Percentiles rank a stretch among this genome's conserved stretches.
phyloP scores from a whole-genome alignment of 2,797 vertebrate species.

The Sebastolobus alascanus region DNA sequence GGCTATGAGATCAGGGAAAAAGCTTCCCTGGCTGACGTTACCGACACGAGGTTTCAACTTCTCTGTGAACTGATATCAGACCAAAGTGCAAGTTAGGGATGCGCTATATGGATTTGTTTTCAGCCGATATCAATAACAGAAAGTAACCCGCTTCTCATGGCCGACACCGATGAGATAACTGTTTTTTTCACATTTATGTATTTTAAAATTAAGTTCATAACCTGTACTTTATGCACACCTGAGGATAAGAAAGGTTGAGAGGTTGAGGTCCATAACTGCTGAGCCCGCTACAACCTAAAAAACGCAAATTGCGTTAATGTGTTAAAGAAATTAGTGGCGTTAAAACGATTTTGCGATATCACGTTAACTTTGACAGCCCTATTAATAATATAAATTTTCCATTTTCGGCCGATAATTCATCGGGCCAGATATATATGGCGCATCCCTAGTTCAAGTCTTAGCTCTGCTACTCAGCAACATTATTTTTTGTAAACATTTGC shows the following conservation, averaged over 20 bases:
- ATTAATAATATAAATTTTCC: no score
- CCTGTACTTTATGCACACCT: background rate
- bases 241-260: background rate
- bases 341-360: no score
- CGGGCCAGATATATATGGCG: no score
- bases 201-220: background rate
- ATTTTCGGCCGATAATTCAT: no score
- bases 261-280: no score
- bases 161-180: background rate
- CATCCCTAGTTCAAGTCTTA: no score
- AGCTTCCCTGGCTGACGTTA: conserved; percentile 59
- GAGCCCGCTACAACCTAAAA: no score
- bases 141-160: background rate
- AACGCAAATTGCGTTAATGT: no score
- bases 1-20: conserved; percentile 62
- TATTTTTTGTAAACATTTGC: conserved; percentile 42
- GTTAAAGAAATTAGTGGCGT: no score
- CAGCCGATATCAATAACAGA: background rate
- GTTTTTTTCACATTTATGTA: background rate
- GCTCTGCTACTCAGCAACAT: background rate
- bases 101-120: background rate
- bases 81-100: conserved; percentile 12
- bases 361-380: no score
- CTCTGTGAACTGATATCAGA: conserved; percentile 34
- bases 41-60: conserved; percentile 48